A percentile compares a stretch with the other conserved stretches of the same genome.
Conservation (phyloP, 2,113 vertebrate genomes). For the Chloropsis hardwickii region DNA sequence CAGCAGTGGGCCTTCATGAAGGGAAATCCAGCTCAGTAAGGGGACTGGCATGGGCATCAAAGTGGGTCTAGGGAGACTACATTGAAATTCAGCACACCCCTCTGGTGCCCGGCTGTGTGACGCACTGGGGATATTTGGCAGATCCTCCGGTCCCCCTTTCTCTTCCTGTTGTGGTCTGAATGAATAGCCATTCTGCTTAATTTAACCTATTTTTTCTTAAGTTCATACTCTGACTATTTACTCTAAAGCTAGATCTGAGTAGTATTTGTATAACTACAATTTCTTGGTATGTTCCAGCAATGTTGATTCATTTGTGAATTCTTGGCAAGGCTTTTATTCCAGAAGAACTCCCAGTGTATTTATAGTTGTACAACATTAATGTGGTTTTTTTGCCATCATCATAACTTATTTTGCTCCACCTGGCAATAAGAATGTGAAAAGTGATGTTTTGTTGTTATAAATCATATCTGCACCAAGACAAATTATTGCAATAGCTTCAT, state of each 20-base stretch:
- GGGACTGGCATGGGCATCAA: background rate
- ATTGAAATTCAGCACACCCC: background rate
- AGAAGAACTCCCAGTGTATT: background rate
- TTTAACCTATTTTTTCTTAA: slow-evolving; percentile 20
- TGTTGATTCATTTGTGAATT: background rate
- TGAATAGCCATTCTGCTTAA: slow-evolving; percentile 31
- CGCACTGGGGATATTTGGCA: background rate
- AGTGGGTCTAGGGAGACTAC: background rate
- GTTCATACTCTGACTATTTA: background rate
- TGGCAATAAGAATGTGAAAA: background rate
- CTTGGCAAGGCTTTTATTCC: background rate
- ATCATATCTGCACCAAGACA: background rate
- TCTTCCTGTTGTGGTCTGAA: slow-evolving; percentile 1
- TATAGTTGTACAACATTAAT: background rate
- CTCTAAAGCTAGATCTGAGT: background rate
- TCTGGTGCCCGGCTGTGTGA: background rate
- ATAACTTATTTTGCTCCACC: background rate
- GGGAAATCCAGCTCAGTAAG: background rate
- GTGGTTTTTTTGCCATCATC: background rate
- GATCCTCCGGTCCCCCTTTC: background rate
- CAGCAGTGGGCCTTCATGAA: background rate
- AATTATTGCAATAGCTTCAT: background rate
- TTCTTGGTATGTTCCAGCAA: background rate
- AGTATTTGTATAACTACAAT: background rate
- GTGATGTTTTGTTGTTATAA: background rate